Percentiles rank a stretch among this genome's conserved stretches.
Evolutionary conservation across 2,797 vertebrate genomes (phyloP).

Genomic region (Choloepus didactylus): DNA sequence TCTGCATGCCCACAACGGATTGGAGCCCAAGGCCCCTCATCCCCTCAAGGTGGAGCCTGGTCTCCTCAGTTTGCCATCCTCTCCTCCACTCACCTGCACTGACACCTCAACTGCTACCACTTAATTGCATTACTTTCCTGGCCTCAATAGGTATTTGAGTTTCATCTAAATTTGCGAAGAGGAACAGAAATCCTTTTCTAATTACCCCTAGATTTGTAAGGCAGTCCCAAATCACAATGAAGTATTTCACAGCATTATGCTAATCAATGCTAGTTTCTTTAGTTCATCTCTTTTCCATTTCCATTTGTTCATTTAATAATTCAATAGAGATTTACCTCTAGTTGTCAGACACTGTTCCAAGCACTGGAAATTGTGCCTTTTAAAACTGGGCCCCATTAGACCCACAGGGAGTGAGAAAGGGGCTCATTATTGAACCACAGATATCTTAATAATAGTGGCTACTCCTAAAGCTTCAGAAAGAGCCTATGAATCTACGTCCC

Average conservation of each 20-base stretch:
- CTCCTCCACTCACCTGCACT: neutral
- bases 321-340: conserved; percentile 22
- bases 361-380: neutral
- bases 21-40: neutral
- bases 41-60: too few relatives aligned
- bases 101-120: neutral
- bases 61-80: neutral
- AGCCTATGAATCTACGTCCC: neutral
- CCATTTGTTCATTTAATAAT: conserved; percentile 4
- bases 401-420: neutral
- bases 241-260: neutral
- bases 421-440: neutral
- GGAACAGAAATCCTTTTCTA: neutral
- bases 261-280: conserved; percentile 20
- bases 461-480: neutral
- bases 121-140: neutral
- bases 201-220: conserved; percentile 24
- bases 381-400: neutral
- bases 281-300: neutral
- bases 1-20: neutral
- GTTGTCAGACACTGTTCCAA: neutral
- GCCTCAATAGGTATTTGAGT: neutral
- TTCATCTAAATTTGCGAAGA: neutral
- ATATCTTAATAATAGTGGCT: neutral
- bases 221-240: neutral